phyloP scores from a whole-genome alignment of 2,113 vertebrate species.

The Antidorcas marsupialis region DNA sequence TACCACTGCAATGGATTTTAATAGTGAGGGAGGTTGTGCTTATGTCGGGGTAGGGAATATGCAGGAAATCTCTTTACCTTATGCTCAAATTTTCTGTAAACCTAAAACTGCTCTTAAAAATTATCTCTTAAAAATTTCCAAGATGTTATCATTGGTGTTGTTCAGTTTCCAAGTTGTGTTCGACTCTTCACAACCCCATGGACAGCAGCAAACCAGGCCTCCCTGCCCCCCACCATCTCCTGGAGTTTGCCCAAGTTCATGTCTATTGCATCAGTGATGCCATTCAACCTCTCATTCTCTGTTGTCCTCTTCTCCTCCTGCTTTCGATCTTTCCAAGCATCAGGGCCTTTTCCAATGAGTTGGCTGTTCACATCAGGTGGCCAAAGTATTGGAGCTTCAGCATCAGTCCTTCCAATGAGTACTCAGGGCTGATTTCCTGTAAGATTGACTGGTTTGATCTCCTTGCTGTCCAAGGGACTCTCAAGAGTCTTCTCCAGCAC shows the following conservation, averaged over 20 bases:
- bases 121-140: neutral
- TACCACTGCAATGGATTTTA: neutral
- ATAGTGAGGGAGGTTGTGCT: neutral
- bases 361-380: rapidly evolving
- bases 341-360: neutral
- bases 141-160: neutral
- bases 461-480: neutral
- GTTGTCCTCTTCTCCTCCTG: neutral
- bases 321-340: neutral
- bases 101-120: neutral
- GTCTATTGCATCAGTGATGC: neutral
- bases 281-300: neutral
- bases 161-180: neutral
- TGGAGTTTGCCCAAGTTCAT: neutral
- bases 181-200: neutral
- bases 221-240: neutral
- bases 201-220: neutral
- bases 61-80: neutral
- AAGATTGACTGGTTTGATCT: neutral
- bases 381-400: neutral
- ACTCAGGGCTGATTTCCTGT: neutral
- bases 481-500: neutral
- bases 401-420: neutral
- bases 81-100: neutral
- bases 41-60: neutral